Percentiles rank a stretch among this genome's conserved stretches.
Conservation (phyloP, 2,888 invertebrate genomes). For the Empis livida region DNA sequence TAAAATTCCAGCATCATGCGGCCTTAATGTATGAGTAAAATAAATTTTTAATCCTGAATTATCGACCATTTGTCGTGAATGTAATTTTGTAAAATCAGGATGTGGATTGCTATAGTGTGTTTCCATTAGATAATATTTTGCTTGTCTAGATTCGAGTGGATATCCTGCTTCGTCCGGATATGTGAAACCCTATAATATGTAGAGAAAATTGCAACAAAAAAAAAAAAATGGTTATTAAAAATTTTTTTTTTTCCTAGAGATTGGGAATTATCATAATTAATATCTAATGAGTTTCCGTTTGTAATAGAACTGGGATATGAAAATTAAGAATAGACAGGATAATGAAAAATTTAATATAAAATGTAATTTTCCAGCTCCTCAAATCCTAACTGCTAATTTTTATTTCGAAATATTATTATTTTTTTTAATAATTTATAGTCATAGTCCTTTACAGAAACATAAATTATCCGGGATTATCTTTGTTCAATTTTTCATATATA, state of each 20-base stretch:
- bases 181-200: conserved; percentile 39
- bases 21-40: conserved; percentile 44
- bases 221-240: background rate
- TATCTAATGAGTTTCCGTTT: conserved; percentile 4
- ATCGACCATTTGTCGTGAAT: conserved; percentile 31
- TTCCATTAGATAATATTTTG: conserved; percentile 47
- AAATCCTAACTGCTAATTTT: too few relatives aligned
- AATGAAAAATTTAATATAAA: too few relatives aligned
- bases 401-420: too few relatives aligned
- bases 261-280: conserved; percentile 1
- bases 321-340: too few relatives aligned
- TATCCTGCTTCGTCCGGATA: conserved; percentile 51
- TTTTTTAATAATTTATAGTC: too few relatives aligned
- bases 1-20: conserved; percentile 50
- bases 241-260: too few relatives aligned
- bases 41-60: conserved; percentile 47
- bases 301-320: too few relatives aligned
- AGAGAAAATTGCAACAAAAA: background rate
- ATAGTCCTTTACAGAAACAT: too few relatives aligned
- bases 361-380: too few relatives aligned
- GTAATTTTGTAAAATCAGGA: conserved; percentile 11
- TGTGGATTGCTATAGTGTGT: conserved; percentile 49
- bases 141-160: conserved; percentile 42
- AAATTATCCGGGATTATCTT: too few relatives aligned
- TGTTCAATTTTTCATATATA: too few relatives aligned